A percentile compares a stretch with the other conserved stretches of the same genome.
Evolutionary conservation across 2,888 invertebrate species (phyloP).

Genomic region (Phortica magna): DNA sequence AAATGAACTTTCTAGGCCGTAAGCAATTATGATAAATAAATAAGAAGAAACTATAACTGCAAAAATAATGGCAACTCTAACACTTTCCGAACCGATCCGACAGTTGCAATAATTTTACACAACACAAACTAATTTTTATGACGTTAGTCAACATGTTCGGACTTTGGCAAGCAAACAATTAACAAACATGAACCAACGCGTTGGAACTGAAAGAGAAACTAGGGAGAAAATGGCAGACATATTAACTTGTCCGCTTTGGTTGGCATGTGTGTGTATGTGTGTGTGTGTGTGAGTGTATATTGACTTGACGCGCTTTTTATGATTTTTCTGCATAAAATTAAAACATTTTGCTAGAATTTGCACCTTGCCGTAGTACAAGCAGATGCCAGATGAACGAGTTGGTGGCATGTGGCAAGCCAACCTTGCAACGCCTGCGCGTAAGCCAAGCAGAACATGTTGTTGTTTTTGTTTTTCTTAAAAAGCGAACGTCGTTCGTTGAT

Average conservation of each 20-base stretch:
- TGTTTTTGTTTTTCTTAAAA: too few relatives aligned
- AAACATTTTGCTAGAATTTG: conserved; percentile 53
- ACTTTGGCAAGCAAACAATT: too few relatives aligned
- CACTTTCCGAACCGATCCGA: too few relatives aligned
- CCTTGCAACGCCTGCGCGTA: conserved; percentile 45
- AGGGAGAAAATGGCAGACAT: too few relatives aligned
- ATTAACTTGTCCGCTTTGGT: background rate
- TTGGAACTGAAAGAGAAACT: too few relatives aligned
- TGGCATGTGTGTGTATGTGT: background rate
- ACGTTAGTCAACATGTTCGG: background rate
- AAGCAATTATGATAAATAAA: background rate
- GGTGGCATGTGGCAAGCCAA: background rate
- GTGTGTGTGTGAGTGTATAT: conserved; percentile 39
- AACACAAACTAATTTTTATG: background rate
- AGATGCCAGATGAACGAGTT: conserved; percentile 21
- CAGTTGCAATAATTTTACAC: too few relatives aligned
- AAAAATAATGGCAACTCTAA: too few relatives aligned
- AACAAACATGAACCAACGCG: too few relatives aligned
- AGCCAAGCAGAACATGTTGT: conserved; percentile 23
- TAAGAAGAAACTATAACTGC: too few relatives aligned
- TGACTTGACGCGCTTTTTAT: conserved; percentile 70
- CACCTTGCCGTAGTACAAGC: conserved; percentile 16
- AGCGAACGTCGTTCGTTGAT: too few relatives aligned
- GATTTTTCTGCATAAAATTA: conserved; percentile 73
- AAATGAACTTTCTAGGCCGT: background rate